Percentiles rank a stretch among this genome's conserved stretches.
These are phyloP conservation scores for Nezara viridula DNA, from an alignment of 2,888 invertebrate species.

Conservation along the genomic window DNA sequence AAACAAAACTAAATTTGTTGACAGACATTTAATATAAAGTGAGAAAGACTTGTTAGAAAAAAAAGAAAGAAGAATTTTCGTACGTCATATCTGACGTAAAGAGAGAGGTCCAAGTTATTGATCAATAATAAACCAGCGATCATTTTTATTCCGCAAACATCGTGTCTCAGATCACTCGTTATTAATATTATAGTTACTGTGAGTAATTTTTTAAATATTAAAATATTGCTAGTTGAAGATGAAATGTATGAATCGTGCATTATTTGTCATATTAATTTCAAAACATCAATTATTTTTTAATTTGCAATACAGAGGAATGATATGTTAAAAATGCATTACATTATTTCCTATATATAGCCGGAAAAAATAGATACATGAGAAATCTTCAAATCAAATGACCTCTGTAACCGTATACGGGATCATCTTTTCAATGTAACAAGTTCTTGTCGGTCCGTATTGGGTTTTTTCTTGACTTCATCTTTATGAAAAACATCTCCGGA, in stretches of 20 bases:
- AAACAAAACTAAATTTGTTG: too few species aligned
- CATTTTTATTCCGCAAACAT: background rate
- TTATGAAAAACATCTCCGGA: background rate
- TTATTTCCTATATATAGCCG: background rate
- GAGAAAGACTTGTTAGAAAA: background rate
- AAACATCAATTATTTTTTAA: too few species aligned
- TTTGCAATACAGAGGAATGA: background rate
- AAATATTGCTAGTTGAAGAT: background rate
- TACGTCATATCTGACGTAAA: constrained; percentile 2
- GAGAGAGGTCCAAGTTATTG: background rate
- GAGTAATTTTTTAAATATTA: background rate
- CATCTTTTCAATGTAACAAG: background rate
- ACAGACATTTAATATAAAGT: too few species aligned
- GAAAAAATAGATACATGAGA: background rate
- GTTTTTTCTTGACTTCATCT: background rate
- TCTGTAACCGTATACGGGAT: background rate
- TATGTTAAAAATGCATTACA: background rate
- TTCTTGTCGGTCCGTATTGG: background rate
- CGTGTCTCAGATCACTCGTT: too few species aligned
- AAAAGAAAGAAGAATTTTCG: background rate
- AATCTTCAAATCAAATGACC: background rate
- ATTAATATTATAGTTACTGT: too few species aligned
- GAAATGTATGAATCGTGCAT: background rate
- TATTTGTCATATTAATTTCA: too few species aligned
- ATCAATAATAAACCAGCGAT: background rate